Percentiles rank a stretch among this genome's conserved stretches.
These are phyloP conservation scores for Pogoniulus pusillus DNA, from an alignment of 2,797 vertebrate genomes.

Conservation along the genomic window DNA sequence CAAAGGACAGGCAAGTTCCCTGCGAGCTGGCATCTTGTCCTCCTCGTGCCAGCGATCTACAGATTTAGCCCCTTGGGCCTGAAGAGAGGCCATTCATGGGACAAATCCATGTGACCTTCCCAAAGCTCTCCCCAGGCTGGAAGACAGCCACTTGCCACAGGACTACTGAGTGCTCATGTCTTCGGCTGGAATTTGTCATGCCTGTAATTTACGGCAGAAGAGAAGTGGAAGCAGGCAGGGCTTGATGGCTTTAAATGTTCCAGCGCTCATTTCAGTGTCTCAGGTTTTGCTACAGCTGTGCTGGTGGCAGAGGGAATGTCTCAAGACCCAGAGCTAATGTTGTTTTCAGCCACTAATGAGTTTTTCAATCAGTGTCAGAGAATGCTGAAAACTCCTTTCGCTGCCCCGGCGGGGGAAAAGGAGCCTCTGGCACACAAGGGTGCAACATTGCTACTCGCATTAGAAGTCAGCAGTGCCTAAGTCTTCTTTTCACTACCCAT, in stretches of 20 bases:
- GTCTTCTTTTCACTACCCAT: neutral
- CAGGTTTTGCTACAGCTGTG: slow-evolving; percentile 33
- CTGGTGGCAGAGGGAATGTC: slow-evolving; percentile 2
- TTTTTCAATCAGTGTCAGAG: slow-evolving; percentile 19
- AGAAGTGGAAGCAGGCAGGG: neutral
- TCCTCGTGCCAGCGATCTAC: neutral
- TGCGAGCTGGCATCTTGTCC: neutral
- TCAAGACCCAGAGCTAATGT: slow-evolving; percentile 2
- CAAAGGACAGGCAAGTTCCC: neutral
- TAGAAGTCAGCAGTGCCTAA: neutral
- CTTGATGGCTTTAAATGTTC: slow-evolving; percentile 27
- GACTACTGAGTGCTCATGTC: slow-evolving; percentile 35
- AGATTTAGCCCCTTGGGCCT: neutral
- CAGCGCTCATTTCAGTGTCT: slow-evolving; percentile 25
- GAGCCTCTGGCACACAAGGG: neutral
- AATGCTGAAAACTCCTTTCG: neutral
- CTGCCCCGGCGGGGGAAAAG: slow-evolving; percentile 3
- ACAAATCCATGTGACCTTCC: slow-evolving; percentile 29
- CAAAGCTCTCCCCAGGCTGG: slow-evolving; percentile 10
- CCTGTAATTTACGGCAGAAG: slow-evolving; percentile 34
- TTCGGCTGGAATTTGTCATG: neutral
- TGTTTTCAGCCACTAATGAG: slow-evolving; percentile 1
- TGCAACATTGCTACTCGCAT: neutral
- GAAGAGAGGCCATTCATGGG: neutral
- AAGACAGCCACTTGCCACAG: slow-evolving; percentile 27